Evolutionary conservation across 2,888 invertebrate species (phyloP).

Genomic region (Chrysina gloriosa): DNA sequence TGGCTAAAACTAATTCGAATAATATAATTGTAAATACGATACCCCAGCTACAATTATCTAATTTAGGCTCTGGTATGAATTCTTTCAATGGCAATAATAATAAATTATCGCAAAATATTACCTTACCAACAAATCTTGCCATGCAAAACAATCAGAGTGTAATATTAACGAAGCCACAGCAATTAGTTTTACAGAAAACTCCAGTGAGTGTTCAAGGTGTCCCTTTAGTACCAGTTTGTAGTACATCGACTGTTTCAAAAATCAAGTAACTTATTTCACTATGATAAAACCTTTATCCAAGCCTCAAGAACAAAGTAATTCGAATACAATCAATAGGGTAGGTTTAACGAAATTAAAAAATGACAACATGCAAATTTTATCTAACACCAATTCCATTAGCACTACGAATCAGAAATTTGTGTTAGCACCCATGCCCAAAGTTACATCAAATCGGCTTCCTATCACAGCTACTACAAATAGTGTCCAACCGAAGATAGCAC

Average conservation of each 20-base stretch:
- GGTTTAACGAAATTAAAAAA: conserved; percentile 54
- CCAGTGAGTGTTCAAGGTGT: conserved; percentile 64
- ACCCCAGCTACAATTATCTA: conserved; percentile 56
- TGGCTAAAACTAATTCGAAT: conserved; percentile 49
- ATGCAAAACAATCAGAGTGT: conserved; percentile 53
- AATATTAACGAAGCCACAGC: conserved; percentile 63
- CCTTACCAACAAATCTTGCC: conserved; percentile 43
- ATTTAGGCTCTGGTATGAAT: conserved; percentile 48
- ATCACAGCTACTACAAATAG: conserved; percentile 70
- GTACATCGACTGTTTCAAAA: conserved; percentile 66
- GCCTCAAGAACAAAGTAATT: conserved; percentile 63
- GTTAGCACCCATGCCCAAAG: conserved; percentile 71
- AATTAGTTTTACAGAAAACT: conserved; percentile 70
- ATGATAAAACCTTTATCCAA: conserved; percentile 68
- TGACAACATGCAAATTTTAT: conserved; percentile 47
- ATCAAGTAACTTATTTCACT: conserved; percentile 68
- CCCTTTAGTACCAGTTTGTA: conserved; percentile 68
- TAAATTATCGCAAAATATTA: conserved; percentile 40
- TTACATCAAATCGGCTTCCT: conserved; percentile 69
- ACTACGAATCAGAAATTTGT: conserved; percentile 68
- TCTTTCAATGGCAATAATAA: conserved; percentile 50
- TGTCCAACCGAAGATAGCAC: conserved; percentile 61
- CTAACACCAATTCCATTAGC: conserved; percentile 36
- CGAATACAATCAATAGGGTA: conserved; percentile 62
- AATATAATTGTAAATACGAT: conserved; percentile 53